Evolutionary conservation across 2,113 vertebrate genomes (phyloP).

Genomic region (human): DNA sequence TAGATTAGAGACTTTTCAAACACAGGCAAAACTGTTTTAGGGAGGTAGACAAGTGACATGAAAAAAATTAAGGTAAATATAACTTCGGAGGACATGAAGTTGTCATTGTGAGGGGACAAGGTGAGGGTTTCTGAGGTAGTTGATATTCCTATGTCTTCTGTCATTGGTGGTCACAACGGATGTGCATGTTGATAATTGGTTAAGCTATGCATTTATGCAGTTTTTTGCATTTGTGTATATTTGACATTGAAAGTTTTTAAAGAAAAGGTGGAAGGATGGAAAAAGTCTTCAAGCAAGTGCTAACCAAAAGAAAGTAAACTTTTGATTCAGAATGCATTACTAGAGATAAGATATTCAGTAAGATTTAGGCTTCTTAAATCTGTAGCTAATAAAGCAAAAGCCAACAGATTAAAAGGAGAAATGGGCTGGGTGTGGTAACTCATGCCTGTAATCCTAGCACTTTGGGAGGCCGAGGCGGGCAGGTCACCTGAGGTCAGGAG

Average conservation of each 20-base stretch:
- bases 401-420: neutral
- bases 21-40: neutral
- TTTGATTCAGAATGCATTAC: neutral
- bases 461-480: no score
- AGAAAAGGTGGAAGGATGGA: neutral
- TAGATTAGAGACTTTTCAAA: neutral
- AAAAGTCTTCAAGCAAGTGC: neutral
- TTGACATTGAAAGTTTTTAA: conserved; percentile 11
- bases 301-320: neutral
- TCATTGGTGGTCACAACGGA: neutral
- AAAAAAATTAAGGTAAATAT: neutral
- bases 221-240: neutral
- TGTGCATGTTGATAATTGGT: neutral
- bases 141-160: neutral
- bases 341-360: neutral
- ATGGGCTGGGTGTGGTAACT: no score
- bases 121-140: neutral
- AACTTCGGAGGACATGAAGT: neutral
- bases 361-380: neutral
- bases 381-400: neutral
- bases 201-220: neutral
- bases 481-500: no score
- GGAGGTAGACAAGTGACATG: neutral
- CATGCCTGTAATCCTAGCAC: no score
- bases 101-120: neutral